Conservation (phyloP, 2,888 invertebrate species). For the Baccha elongata region DNA sequence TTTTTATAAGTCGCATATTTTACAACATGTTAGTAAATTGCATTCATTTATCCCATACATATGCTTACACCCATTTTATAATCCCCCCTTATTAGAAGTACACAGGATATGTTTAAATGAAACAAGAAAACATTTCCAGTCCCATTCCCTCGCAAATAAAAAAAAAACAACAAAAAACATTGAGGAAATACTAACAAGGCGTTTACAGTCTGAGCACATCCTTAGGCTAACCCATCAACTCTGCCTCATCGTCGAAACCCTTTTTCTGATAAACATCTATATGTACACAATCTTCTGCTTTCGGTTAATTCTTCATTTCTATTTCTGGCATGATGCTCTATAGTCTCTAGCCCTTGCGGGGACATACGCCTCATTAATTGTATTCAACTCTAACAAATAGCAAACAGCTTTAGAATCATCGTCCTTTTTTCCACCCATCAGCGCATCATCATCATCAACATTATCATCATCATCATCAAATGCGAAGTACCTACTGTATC, state of each 20-base stretch:
- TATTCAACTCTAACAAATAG: slow-evolving; percentile 67
- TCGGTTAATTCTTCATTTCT: slow-evolving; percentile 42
- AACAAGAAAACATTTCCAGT: too few species aligned
- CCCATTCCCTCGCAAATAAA: too few species aligned
- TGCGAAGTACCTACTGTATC: background rate
- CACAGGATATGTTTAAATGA: background rate
- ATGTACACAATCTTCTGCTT: background rate
- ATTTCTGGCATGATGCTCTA: slow-evolving; percentile 46
- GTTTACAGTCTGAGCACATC: slow-evolving; percentile 22
- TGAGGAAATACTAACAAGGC: slow-evolving; percentile 38
- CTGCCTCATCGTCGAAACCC: background rate
- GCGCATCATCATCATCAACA: slow-evolving; percentile 35
- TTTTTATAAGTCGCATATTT: too few species aligned
- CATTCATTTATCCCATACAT: too few species aligned
- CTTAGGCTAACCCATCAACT: background rate
- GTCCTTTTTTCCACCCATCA: slow-evolving; percentile 42
- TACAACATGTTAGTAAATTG: too few species aligned
- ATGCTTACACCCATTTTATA: too few species aligned
- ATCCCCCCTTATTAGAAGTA: too few species aligned
- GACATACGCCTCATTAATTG: slow-evolving; percentile 71
- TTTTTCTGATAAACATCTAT: slow-evolving; percentile 46
- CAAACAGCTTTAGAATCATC: slow-evolving; percentile 66
- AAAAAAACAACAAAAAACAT: background rate
- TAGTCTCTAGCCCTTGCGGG: slow-evolving; percentile 52
- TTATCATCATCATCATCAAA: slow-evolving; percentile 36